phyloP scores from a whole-genome alignment of 2,113 vertebrate species.

The Ameiurus melas region DNA sequence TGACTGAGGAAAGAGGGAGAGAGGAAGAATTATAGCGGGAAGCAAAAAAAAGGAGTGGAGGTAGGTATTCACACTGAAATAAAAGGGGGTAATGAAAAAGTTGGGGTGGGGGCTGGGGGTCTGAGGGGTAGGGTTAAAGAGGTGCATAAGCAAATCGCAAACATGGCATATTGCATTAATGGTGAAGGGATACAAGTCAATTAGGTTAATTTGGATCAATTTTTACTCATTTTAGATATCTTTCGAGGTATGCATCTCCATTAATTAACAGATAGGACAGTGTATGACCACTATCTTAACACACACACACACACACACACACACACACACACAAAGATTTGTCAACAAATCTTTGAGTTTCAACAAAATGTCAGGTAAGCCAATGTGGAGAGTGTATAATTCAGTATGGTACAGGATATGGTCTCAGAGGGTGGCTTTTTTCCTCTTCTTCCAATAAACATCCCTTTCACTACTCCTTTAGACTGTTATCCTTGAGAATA shows the following conservation, averaged over 20 bases:
- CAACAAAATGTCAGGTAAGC: constrained; percentile 61
- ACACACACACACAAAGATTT: constrained; percentile 33
- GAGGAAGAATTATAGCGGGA: background rate
- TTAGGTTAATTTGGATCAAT: constrained; percentile 13
- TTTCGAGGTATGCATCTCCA: constrained; percentile 8
- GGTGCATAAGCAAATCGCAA: background rate
- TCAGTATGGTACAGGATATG: constrained; percentile 70
- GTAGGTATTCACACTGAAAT: background rate
- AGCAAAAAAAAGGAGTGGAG: background rate
- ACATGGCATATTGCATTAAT: background rate
- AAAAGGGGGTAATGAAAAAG: background rate
- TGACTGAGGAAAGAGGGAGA: background rate
- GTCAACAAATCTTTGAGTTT: constrained; percentile 57
- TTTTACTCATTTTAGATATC: constrained; percentile 14
- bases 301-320: constrained; percentile 21
- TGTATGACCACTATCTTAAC: background rate
- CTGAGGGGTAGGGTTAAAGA: background rate
- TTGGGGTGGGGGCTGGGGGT: background rate
- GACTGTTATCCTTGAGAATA: constrained; percentile 78
- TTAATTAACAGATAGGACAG: background rate
- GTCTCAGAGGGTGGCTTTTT: constrained; percentile 61
- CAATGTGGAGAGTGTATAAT: constrained; percentile 63
- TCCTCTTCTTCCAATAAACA: constrained; percentile 61
- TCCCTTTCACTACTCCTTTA: constrained; percentile 62
- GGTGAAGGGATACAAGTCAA: background rate